Evolutionary conservation across 1,140 invertebrate genomes (phyloP).

Genomic region (Thaumetopoea pityocampa): DNA sequence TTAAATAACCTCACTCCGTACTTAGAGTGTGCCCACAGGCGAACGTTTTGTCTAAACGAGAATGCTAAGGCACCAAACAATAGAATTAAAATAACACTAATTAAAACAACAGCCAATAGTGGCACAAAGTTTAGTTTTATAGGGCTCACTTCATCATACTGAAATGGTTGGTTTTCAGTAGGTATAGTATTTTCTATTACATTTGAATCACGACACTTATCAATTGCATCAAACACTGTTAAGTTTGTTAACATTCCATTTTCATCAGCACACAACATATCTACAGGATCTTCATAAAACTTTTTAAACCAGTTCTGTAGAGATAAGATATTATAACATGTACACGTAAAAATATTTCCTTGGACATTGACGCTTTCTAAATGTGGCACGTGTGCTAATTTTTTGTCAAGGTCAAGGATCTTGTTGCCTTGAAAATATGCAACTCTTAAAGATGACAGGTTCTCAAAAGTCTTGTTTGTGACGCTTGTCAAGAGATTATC

Average conservation of each 20-base stretch:
- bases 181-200: slow-evolving; percentile 86
- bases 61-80: slow-evolving; percentile 83
- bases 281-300: slow-evolving; percentile 81
- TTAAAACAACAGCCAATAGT: slow-evolving; percentile 84
- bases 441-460: slow-evolving; percentile 83
- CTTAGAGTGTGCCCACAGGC: slow-evolving; percentile 84
- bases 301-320: slow-evolving; percentile 82
- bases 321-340: slow-evolving; percentile 78
- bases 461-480: slow-evolving; percentile 84
- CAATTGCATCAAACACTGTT: slow-evolving; percentile 80
- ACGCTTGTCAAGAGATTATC: slow-evolving; percentile 85
- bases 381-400: slow-evolving; percentile 78
- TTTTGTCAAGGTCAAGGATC: slow-evolving; percentile 85
- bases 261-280: slow-evolving; percentile 78
- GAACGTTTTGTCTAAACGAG: slow-evolving; percentile 85
- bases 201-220: slow-evolving; percentile 82
- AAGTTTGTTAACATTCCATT: slow-evolving; percentile 80
- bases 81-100: slow-evolving; percentile 83
- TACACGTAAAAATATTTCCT: slow-evolving; percentile 83
- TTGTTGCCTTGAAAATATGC: slow-evolving; percentile 87
- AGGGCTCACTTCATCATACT: slow-evolving; percentile 73
- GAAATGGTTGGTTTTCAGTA: slow-evolving; percentile 73
- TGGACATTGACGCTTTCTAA: slow-evolving; percentile 81
- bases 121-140: slow-evolving; percentile 80
- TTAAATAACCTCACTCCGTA: slow-evolving; percentile 87